A percentile compares a stretch with the other conserved stretches of the same genome.
phyloP scores from a whole-genome alignment of 92 coral and sea anemone genomes.

The Diadumene lineata region DNA sequence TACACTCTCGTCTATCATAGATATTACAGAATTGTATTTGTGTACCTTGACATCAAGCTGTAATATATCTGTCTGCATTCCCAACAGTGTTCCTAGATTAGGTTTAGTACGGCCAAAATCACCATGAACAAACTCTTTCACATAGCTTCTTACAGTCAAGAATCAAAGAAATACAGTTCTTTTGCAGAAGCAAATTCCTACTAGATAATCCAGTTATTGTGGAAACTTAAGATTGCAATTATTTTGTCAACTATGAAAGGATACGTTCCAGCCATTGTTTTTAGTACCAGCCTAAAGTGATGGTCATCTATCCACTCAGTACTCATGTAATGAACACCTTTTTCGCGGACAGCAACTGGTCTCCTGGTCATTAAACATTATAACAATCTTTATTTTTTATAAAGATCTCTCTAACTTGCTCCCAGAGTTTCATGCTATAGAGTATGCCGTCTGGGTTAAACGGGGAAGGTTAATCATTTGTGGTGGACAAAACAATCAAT shows the following conservation, averaged over 20 bases:
- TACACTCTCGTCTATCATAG: too few relatives aligned
- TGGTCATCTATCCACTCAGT: constrained; percentile 65
- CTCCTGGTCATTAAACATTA: constrained; percentile 50
- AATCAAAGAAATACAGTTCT: background rate
- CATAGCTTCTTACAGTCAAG: constrained; percentile 60
- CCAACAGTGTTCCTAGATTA: constrained; percentile 65
- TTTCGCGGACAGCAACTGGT: constrained; percentile 85
- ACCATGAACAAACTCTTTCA: constrained; percentile 99
- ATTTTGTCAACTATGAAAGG: constrained; percentile 24
- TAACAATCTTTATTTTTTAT: background rate
- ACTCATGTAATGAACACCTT: constrained; percentile 65
- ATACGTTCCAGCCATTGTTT: constrained; percentile 99
- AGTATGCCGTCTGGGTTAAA: too few relatives aligned
- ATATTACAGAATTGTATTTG: too few relatives aligned
- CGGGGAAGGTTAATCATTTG: too few relatives aligned
- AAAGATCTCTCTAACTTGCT: too few relatives aligned
- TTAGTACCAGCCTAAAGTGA: constrained; percentile 75
- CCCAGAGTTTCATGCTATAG: too few relatives aligned
- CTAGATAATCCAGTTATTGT: too few relatives aligned
- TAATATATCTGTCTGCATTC: constrained; percentile 80
- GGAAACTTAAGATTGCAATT: too few relatives aligned
- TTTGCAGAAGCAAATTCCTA: too few relatives aligned
- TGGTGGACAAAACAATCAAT: too few relatives aligned
- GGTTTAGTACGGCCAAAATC: constrained; percentile 98
- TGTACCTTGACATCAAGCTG: constrained; percentile 92